Percentiles rank a stretch among this genome's conserved stretches.
These are phyloP conservation scores for Hoplostethus mediterraneus DNA, from an alignment of 2,797 vertebrate genomes.

Conservation along the genomic window DNA sequence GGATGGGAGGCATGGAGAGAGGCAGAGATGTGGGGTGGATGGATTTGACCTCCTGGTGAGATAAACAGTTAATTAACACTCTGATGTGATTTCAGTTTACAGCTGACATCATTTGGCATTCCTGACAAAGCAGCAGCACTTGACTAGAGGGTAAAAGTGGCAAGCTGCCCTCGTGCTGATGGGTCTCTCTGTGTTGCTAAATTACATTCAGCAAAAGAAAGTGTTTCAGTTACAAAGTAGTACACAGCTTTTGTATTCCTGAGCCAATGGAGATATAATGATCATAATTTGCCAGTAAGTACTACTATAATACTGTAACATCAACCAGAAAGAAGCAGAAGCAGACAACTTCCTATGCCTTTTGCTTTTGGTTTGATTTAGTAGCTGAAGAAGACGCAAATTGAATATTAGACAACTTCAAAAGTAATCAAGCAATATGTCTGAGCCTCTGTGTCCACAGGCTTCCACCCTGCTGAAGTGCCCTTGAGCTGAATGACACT, in stretches of 20 bases:
- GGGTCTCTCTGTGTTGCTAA: neutral
- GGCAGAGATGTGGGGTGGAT: constrained; percentile 5
- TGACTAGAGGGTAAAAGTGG: neutral
- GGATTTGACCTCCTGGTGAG: neutral
- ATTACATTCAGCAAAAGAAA: neutral
- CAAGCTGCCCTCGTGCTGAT: neutral
- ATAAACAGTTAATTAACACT: constrained; percentile 24
- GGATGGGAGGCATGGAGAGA: neutral
- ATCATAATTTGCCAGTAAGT: neutral
- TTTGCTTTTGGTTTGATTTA: no score
- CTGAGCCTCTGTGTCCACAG: neutral
- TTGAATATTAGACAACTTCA: neutral
- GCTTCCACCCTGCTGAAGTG: neutral
- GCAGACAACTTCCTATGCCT: neutral
- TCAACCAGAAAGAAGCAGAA: neutral
- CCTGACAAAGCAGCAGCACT: neutral
- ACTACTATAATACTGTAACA: neutral
- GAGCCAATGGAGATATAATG: neutral
- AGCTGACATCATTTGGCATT: neutral
- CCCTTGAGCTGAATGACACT: neutral
- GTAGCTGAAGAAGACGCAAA: no score
- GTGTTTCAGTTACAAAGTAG: neutral
- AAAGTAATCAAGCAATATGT: no score
- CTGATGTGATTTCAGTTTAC: constrained; percentile 13
- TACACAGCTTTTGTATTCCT: neutral